These are phyloP conservation scores for Halcyon senegalensis DNA, from an alignment of 2,113 vertebrate species.

Conservation along the genomic window DNA sequence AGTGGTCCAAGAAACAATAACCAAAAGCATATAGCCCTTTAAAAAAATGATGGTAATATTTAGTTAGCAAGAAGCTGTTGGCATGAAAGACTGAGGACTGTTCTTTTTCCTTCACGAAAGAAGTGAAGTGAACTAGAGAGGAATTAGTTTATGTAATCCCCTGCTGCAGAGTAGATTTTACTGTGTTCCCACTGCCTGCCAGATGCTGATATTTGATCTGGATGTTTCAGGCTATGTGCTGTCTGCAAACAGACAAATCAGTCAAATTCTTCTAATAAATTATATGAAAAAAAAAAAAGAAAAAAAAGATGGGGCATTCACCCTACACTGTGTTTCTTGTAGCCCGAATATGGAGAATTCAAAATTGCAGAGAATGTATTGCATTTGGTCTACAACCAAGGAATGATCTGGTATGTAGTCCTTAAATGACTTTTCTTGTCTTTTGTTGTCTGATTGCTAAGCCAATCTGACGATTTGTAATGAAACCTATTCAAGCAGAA, in stretches of 20 bases:
- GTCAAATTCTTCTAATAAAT: not conserved
- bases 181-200: not conserved
- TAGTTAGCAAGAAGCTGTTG: not conserved
- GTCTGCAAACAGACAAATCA: not conserved
- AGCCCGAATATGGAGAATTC: conserved; percentile 99
- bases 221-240: not conserved
- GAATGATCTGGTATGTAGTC: conserved; percentile 94
- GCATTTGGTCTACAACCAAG: conserved; percentile 98
- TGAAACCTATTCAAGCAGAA: not conserved
- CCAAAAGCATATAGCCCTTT: not conserved
- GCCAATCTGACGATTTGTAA: not conserved
- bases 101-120: not conserved
- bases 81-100: not conserved
- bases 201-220: not conserved
- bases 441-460: not conserved
- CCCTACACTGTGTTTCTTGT: conserved; percentile 28
- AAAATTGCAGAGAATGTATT: conserved; percentile 98
- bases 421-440: not conserved
- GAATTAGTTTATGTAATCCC: not conserved
- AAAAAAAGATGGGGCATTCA: not conserved
- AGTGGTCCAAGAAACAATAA: not conserved
- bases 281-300: not conserved
- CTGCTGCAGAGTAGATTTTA: not conserved
- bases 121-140: not conserved
- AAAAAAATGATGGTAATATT: not conserved